These are phyloP conservation scores for Caenorhabditis japonica DNA, from an alignment of 2,888 invertebrate genomes.

Conservation along the genomic window DNA sequence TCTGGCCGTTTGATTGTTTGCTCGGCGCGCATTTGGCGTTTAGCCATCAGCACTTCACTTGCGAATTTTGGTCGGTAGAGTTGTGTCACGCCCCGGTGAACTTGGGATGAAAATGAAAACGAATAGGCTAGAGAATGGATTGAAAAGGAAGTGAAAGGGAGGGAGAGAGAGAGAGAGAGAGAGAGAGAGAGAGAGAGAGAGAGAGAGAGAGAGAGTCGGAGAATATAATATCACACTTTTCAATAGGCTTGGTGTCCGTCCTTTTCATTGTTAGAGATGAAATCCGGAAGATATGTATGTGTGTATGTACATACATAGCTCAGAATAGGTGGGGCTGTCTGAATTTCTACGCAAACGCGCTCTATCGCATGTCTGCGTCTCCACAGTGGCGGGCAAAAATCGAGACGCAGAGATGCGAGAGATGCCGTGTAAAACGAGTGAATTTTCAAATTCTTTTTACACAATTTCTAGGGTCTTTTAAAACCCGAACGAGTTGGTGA, in stretches of 20 bases:
- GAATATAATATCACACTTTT: conserved; percentile 11
- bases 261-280: background rate
- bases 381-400: no score
- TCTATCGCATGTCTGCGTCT: no score
- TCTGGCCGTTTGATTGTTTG: no score
- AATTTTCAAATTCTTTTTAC: no score
- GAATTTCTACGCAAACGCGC: no score
- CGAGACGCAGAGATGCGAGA: background rate
- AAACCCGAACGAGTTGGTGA: no score
- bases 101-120: conserved; percentile 1
- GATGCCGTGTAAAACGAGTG: background rate
- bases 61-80: conserved; percentile 1
- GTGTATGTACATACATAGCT: no score
- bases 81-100: conserved; percentile 24
- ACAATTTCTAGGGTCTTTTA: no score
- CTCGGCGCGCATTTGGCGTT: no score
- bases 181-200: conserved; percentile 26
- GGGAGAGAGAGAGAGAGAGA: conserved; percentile 17
- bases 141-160: conserved; percentile 10
- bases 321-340: background rate
- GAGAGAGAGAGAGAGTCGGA: background rate
- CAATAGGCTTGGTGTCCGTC: background rate
- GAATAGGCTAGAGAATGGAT: conserved; percentile 10
- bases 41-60: no score
- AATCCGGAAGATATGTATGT: no score